Percentiles rank a stretch among this genome's conserved stretches.
These are phyloP conservation scores for Kryptolebias ocellatus DNA, from an alignment of 2,797 vertebrate species.

Conservation along the genomic window DNA sequence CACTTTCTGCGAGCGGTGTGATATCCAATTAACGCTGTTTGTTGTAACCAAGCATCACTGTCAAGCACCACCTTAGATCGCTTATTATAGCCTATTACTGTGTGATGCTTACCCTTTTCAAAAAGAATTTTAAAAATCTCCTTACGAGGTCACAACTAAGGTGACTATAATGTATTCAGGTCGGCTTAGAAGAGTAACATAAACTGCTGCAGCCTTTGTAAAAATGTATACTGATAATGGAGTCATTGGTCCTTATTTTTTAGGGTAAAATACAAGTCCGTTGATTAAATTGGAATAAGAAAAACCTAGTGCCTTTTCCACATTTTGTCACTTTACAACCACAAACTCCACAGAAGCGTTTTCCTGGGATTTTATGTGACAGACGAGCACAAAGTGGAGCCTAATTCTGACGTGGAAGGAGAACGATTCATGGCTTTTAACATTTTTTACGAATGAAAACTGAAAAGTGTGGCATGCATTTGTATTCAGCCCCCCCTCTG, in stretches of 20 bases:
- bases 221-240: too few species aligned
- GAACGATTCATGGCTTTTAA: background rate
- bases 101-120: slow-evolving; percentile 28
- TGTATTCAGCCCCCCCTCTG: background rate
- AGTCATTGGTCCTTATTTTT: too few species aligned
- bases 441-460: background rate
- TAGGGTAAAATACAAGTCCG: too few species aligned
- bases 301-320: too few species aligned
- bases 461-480: too few species aligned
- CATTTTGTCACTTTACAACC: background rate
- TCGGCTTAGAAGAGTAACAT: slow-evolving; percentile 2
- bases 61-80: slow-evolving; percentile 39
- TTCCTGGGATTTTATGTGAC: background rate
- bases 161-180: slow-evolving; percentile 16
- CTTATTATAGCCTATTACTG: slow-evolving; percentile 20
- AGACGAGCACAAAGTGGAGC: background rate
- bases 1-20: slow-evolving; percentile 24
- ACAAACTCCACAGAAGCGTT: background rate
- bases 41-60: slow-evolving; percentile 27
- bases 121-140: slow-evolving; percentile 4
- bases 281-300: too few species aligned
- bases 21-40: slow-evolving; percentile 51
- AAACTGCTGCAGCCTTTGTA: too few species aligned
- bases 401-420: background rate
- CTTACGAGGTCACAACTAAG: slow-evolving; percentile 41